Evolutionary conservation across 2,113 vertebrate species (phyloP).

Genomic region (Catharus minimus): DNA sequence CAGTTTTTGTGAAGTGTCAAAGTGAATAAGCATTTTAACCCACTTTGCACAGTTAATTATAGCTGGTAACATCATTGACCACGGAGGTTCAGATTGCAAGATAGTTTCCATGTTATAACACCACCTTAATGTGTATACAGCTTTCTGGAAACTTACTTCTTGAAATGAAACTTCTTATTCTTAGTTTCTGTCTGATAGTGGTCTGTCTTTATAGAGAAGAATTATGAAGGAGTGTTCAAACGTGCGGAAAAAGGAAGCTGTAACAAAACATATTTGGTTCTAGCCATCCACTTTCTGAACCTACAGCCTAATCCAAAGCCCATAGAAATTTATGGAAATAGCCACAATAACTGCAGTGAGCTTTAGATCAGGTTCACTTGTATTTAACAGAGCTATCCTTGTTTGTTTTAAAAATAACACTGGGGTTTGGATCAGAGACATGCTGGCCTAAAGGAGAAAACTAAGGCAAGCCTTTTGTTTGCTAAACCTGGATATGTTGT

Average conservation of each 20-base stretch:
- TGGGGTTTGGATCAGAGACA: neutral
- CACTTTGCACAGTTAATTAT: neutral
- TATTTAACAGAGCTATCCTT: neutral
- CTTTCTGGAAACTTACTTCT: constrained; percentile 32
- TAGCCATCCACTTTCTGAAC: neutral
- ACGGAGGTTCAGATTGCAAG: neutral
- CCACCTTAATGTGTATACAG: neutral
- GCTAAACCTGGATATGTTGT: neutral
- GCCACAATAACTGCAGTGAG: neutral
- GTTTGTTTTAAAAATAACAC: neutral
- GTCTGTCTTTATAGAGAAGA: neutral
- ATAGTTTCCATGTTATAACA: neutral
- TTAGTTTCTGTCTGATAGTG: neutral
- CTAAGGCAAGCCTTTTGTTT: neutral
- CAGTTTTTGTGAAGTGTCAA: neutral
- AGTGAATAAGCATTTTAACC: neutral
- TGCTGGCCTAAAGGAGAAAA: neutral
- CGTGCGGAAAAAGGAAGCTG: neutral
- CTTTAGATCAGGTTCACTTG: neutral
- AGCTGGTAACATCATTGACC: constrained; percentile 6
- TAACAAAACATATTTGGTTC: neutral
- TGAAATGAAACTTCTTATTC: constrained; percentile 6
- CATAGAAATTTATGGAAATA: neutral
- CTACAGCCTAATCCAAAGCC: neutral
- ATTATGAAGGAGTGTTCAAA: neutral